Base-by-base conservation (phyloP, 2,888 invertebrate genomes). In the Lycocerus yunnanus region DNA sequence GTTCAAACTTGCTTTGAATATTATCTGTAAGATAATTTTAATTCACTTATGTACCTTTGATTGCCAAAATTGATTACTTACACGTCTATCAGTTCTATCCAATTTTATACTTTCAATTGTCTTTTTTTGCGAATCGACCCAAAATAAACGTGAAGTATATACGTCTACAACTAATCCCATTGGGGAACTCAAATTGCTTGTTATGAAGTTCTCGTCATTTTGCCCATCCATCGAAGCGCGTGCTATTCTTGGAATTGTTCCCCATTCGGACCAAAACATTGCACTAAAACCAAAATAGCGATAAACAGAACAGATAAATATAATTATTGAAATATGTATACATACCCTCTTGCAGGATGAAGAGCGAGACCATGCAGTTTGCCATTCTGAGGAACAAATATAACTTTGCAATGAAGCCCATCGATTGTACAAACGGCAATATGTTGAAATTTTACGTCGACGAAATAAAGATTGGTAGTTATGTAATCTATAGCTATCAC, bases 261-360 rank as follows among this genome's bases (percentile, higher is more conserved):
- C 95, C 94, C 95, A 97, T 85, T 98, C 97, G 0, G 95, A 93
- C 97, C 97, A 98, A 87, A 93, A 98, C 92, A 98, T 93, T 81
- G 90, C 88, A 2, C 95, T 95, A 82, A 68, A 11, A 16, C 9
- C 10, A 60, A 15, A 59, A 59, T 3, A n/a, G 60, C 15, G 4
- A 66, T 13, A 71, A 15, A 66, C 11, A 13, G 20, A 43, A 4
- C n/a, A 3, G 1, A 3, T 27, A n/a, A 15, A 15, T 10, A 11
- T 11, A 60, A 24, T 10, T 6, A 21, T 15, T 59, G 15, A 5
- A 43, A 43, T 21, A 20, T 66, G 20, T 43, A 60, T 11, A 79
- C 84, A 87, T 87, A 93, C 90, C 95, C 94, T 27, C 89, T 88
- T 2, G 84, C 85, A 0, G 94, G 93, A 87, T 94, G 89, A 8